Base-by-base conservation (phyloP, 2,113 vertebrate species). In the Urocynchramus pylzowi region DNA sequence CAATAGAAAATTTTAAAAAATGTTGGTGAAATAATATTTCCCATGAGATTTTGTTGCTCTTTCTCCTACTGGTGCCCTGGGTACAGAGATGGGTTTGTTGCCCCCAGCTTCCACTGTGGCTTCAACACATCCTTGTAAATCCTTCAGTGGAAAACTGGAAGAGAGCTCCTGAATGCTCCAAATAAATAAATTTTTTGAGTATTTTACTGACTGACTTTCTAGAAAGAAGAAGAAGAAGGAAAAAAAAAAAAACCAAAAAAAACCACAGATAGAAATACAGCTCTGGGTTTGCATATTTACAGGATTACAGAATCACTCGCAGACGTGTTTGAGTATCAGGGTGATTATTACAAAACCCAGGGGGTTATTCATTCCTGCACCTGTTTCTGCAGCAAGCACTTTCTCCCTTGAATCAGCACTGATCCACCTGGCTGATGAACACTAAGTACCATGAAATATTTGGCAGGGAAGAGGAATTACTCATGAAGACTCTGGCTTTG, bases 361-460 rank as follows among this genome's bases (percentile, higher is more conserved):
- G 4, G 74, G 89, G 63, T 76, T 83, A 50, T 89, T 83, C 4
- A 76, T 69, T 93, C 86, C 81, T 94, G 81, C 91, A 95, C 91
- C 87, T 97, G 95, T 14, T 95, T 53, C 70, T 87, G 47, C 1
- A 79, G 65, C 37, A 61, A 74, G 69, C 70, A 86, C 79, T 71
- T 60, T 85, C 84, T 76, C 28, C 45, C 61, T 64, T 50, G 84
- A 77, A 85, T 92, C 89, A 93, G 89, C 75, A 59, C 84, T 50
- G 70, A 69, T 80, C 57, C 71, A 80, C 86, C 79, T 92, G 83
- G 86, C 71, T 81, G 78, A 74, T 50, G 70, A 93, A 44, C 2
- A 1, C 47, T 10, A 7, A 41, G 65, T 7, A 23, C 60, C 39
- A 1, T 7, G 60, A 75, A 87, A 81, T 41, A 39, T 77, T 79